Conservation (phyloP, 1,140 invertebrate genomes). For the Bombus sylvicola region DNA sequence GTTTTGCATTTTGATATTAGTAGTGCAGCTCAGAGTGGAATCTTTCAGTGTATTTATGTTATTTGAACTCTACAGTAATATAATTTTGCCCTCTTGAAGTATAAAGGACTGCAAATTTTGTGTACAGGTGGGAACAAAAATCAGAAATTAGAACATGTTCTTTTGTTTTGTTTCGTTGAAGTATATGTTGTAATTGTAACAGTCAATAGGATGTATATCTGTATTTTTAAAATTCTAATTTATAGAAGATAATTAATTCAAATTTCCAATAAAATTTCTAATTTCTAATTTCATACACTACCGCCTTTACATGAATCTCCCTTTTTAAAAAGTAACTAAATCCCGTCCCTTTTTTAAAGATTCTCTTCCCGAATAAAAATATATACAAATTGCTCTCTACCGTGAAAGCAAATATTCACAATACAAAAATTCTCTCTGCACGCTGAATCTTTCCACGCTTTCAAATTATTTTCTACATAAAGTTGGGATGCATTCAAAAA, state of each 20-base stretch:
- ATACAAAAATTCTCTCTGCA: background rate
- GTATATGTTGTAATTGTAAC: no score
- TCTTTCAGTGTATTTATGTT: background rate
- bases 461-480: background rate
- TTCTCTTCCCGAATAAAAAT: background rate
- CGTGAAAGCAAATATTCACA: background rate
- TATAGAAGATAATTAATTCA: no score
- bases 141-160: background rate
- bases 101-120: background rate
- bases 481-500: background rate
- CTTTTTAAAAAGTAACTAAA: background rate
- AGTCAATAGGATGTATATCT: no score
- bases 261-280: no score
- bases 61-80: background rate
- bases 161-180: background rate
- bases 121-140: no score
- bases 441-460: background rate
- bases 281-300: background rate
- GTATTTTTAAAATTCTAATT: no score
- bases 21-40: no score
- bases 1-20: background rate
- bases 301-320: no score
- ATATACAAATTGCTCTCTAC: background rate
- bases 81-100: no score
- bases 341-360: background rate